phyloP scores from a whole-genome alignment of 2,113 vertebrate species.

The Pseudolaguvia tuberculata region DNA sequence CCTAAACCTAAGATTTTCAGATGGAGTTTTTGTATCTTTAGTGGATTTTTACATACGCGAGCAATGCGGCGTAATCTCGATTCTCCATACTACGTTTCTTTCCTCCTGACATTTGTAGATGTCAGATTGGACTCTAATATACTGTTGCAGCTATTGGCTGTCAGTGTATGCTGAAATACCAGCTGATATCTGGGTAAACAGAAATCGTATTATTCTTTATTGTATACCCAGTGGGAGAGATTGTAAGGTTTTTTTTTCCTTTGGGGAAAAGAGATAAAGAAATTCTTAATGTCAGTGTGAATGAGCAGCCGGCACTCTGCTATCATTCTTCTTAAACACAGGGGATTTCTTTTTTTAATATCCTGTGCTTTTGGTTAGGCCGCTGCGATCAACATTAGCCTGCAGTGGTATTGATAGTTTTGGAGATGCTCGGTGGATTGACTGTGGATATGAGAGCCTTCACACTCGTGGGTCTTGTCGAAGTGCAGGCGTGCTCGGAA shows the following conservation, averaged over 20 bases:
- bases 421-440: constrained; percentile 49
- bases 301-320: constrained; percentile 54
- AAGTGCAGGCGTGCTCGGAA: constrained; percentile 45
- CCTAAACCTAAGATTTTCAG: constrained; percentile 69
- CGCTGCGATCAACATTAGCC: constrained; percentile 43
- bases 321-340: constrained; percentile 54
- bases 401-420: constrained; percentile 49
- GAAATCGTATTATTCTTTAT: constrained; percentile 86
- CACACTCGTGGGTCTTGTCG: constrained; percentile 37
- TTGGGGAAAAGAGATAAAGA: constrained; percentile 79
- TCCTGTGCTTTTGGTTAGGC: constrained; percentile 55
- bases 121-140: constrained; percentile 81
- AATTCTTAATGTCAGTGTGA: constrained; percentile 89
- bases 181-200: constrained; percentile 90
- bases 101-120: constrained; percentile 87
- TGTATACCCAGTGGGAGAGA: constrained; percentile 74
- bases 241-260: constrained; percentile 69
- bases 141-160: constrained; percentile 75
- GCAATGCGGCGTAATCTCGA: constrained; percentile 55
- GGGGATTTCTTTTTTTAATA: constrained; percentile 68
- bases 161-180: constrained; percentile 79
- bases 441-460: constrained; percentile 50
- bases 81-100: constrained; percentile 47
- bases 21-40: constrained; percentile 70
- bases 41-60: constrained; percentile 48